Evolutionary conservation across 2,888 invertebrate genomes (phyloP), one percentile per base, ranked within the genome.

Genomic region (Torymus texanus): DNA sequence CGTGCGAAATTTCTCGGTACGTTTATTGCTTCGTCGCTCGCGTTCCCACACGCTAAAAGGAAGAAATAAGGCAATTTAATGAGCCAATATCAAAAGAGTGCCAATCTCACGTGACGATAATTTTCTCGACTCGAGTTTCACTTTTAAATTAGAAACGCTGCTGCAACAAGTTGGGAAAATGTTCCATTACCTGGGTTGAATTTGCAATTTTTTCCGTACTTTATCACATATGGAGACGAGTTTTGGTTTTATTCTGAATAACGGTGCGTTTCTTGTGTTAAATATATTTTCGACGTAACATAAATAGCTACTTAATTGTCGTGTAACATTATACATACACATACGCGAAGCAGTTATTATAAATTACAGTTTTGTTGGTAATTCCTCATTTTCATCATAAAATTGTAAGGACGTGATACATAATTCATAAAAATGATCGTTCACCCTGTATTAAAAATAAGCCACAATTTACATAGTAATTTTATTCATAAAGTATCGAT

Each of bases 351-450:
- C 8, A 41, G 41, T 41, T 41, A 41, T 59, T 11, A 18, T 29
- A 59, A 70, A 58, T 70, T 14, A 13, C 18, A 70, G 50, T 11
- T 59, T 41, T 59, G 18, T 18, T 8, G 10, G 16, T 16, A 56
- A 65, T 62, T 21, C 10, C 4, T 5, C 3, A 21, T 58, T 66
- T 50, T 56, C 75, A 66, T 24, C n/a, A n/a, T 12, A 51, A 56
- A 75, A 16, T 68, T 24, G n/a, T 59, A 24, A 41, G 13, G 16
- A 11, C 16, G 14, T 14, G 14, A 55, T 62, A 21, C 53, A 59
- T 75, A 75, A 75, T 75, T 75, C 59, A 75, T 75, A 62, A 50
- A 61, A 66, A 56, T 74, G 14, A 51, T 62, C 29, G 61, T n/a
- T 73, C 21, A 51, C 51, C 13, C 24, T 65, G n/a, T n/a, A 75